These are phyloP conservation scores for Chrosomus eos DNA, from an alignment of 2,797 vertebrate genomes.

Conservation along the genomic window DNA sequence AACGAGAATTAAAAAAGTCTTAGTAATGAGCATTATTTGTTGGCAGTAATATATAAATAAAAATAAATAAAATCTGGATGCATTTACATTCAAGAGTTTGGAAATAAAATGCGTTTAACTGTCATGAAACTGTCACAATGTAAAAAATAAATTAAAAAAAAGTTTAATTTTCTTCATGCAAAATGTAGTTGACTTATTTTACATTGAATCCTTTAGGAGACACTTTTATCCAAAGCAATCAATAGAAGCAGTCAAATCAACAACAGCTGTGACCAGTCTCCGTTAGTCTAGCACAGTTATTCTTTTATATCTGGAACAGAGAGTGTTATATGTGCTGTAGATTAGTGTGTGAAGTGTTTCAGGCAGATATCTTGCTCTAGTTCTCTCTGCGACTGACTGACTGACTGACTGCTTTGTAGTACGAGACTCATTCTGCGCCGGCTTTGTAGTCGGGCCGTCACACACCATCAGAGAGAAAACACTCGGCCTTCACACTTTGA, in stretches of 20 bases:
- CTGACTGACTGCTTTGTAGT: neutral
- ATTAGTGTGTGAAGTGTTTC: neutral
- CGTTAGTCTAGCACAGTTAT: too few relatives aligned
- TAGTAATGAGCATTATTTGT: neutral
- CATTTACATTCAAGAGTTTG: neutral
- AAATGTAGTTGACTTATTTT: neutral
- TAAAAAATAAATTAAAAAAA: neutral
- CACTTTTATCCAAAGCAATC: too few relatives aligned
- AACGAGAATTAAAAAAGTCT: neutral
- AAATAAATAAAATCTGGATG: neutral
- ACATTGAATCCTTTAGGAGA: neutral
- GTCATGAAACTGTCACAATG: neutral
- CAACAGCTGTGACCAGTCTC: neutral
- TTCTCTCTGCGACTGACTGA: neutral
- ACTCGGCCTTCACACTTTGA: constrained; percentile 19
- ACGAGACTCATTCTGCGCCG: neutral
- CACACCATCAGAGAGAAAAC: constrained; percentile 20
- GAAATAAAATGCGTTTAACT: neutral
- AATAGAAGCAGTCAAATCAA: too few relatives aligned
- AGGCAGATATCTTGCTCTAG: neutral
- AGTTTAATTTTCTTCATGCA: neutral
- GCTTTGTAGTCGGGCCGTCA: constrained; percentile 31
- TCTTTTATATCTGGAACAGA: too few relatives aligned
- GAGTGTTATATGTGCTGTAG: neutral
- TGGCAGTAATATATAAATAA: neutral